Evolutionary conservation across 2,113 vertebrate genomes (phyloP), one percentile per base, ranked within the genome.

Genomic region (Blennius ocellaris): DNA sequence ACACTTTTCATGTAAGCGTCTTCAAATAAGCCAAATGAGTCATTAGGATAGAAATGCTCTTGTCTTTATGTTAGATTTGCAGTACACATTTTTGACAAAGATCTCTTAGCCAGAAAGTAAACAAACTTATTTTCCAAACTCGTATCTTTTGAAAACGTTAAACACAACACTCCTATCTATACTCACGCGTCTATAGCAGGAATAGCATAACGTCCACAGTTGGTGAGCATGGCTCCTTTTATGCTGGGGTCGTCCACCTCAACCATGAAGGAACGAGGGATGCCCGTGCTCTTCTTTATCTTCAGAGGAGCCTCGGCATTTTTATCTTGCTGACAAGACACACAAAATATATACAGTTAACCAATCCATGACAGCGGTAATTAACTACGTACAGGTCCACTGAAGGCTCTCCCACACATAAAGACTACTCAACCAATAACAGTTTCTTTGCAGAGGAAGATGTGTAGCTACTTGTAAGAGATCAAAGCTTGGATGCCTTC

Each of bases 201-300:
- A 76, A 99, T 96, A 1, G 97, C 98, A 0, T 97, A 99, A 78
- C 96, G 96, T 12, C 98, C 98, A 15, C 95, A 96, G 93, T 96
- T 99, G 45, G 98, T 99, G 69, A 99, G 89, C 97, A 99, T 99
- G 80, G 96, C 98, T 55, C 97, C 98, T 89, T 97, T 99, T 6
- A 96, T 96, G 68, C 91, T 97, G 41, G 97, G 98, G 78, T 97
- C 97, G 11, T 99, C 95, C 81, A 99, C 98, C 82, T 98, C 97
- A 82, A 96, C 95, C 98, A 99, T 97, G 82, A 98, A 98, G 89
- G 97, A 99, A 4, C 96, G 95, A 47, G 98, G 98, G 84, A 99
- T 99, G 21, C 98, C 98, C 7, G 97, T 97, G 87, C 97, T 99
- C 85, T 97, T 99, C 90, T 97, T 98, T 63, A 99, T 96, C 81